A percentile compares a stretch with the other conserved stretches of the same genome.
These are phyloP conservation scores for Pterocles gutturalis DNA, from an alignment of 2,113 vertebrate genomes.

Conservation along the genomic window DNA sequence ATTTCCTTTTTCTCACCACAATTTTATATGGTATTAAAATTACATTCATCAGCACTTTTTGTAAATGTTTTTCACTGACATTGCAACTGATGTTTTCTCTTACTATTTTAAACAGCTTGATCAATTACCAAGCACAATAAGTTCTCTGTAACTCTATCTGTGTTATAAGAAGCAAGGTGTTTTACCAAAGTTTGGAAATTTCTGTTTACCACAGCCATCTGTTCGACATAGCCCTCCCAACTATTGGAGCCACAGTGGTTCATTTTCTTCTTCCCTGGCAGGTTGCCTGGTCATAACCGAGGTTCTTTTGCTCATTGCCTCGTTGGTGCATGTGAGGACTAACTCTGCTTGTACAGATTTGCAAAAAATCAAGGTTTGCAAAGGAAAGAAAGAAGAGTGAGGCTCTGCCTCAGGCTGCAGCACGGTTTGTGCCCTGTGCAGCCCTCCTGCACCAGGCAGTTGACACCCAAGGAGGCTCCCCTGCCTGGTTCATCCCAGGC, in stretches of 20 bases:
- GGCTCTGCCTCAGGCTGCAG: not conserved
- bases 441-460: not conserved
- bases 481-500: not conserved
- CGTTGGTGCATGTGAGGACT: not conserved
- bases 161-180: conserved; percentile 9
- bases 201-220: not conserved
- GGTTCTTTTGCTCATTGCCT: not conserved
- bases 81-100: not conserved
- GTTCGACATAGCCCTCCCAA: not conserved
- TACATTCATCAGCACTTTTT: conserved; percentile 61
- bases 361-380: not conserved
- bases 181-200: not conserved
- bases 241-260: not conserved
- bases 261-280: not conserved
- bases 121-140: conserved; percentile 7
- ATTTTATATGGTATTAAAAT: conserved; percentile 63
- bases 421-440: not conserved
- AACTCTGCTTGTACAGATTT: not conserved
- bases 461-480: not conserved
- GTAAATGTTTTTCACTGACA: not conserved
- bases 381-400: not conserved
- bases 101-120: conserved; percentile 46
- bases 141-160: conserved; percentile 5
- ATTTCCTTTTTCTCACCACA: conserved; percentile 66
- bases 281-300: not conserved